Base-by-base conservation (phyloP, 35 echinoderm and acorn worm species). In the Heliocidaris erythrogramma region DNA sequence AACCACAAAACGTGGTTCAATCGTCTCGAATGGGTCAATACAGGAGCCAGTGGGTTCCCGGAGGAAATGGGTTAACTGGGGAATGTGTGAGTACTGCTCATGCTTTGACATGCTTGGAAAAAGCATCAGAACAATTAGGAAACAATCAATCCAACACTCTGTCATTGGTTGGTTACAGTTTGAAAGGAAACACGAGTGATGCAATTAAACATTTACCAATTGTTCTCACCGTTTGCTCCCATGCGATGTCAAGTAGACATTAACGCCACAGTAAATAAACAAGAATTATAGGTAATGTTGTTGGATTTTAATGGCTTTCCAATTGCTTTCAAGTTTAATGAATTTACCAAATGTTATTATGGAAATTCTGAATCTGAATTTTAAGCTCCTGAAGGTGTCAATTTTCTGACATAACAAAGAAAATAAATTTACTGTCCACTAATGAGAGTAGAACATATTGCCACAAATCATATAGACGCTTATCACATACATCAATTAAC, bases 111-210 rank as follows among this genome's bases (percentile, higher is more conserved):
- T 10, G 87, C 87, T 89, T 47, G 87, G 87, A 42, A 89, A 89
- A 86, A 29, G 31, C 31, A 48, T 48, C 87, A 89, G 17, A 0
- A 89, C 47, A 89, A 42, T 47, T 47, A 89, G 87, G 87, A 89
- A 89, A 89, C 32, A 89, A 89, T 89, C 87, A 89, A 89, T 89
- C 31, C 30, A 18, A 32, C 87, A 13, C 12, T 89, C 87, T 47
- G 31, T 89, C 87, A 89, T 18, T 89, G 32, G 87, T 48, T 89
- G 31, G 13, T 89, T 89, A 89, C 11, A 47, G 30, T 32, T 89
- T 89, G 47, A 89, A 89, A 47, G 87, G 87, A 9, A 89, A 89
- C 47, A 17, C 42, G 87, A 89, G 31, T 89, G 87, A 89, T 24
- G 47, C 11, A 32, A 89, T 89, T 48, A 89, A 48, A 89, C 14